Conservation (phyloP, 2,113 vertebrate genomes). For the Butorides virescens region DNA sequence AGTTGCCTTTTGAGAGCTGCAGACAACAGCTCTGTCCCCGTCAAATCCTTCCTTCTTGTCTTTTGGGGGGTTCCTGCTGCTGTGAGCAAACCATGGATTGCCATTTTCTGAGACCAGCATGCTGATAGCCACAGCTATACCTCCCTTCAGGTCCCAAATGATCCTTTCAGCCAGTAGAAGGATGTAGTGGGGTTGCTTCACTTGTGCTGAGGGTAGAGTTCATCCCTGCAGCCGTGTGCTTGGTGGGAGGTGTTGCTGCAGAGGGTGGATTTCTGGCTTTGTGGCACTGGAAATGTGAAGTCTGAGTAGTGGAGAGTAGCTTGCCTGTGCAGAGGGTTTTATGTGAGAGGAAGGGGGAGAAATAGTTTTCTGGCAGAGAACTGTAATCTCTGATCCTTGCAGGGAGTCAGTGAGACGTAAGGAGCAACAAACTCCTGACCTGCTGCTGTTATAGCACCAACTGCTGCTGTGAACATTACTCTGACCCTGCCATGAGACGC, state of each 20-base stretch:
- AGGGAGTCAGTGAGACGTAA: constrained; percentile 32
- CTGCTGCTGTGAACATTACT: not conserved
- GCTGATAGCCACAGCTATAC: not conserved
- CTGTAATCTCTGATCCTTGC: not conserved
- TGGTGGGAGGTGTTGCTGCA: not conserved
- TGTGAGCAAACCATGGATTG: not conserved
- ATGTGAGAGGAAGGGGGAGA: not conserved
- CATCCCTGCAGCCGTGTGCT: not conserved
- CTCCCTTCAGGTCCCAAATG: not conserved
- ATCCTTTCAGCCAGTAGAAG: not conserved
- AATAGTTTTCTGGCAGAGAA: not conserved
- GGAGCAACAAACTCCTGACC: constrained; percentile 44
- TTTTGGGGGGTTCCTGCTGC: not conserved
- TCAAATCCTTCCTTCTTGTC: not conserved
- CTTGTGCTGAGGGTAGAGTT: not conserved
- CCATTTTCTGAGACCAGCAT: not conserved
- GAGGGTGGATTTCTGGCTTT: not conserved
- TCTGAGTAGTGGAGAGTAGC: not conserved
- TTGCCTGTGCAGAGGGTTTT: not conserved
- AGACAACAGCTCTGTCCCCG: not conserved
- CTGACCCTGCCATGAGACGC: not conserved
- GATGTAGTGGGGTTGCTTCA: not conserved
- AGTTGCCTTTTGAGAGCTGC: not conserved
- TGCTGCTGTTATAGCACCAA: not conserved
- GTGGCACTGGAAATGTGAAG: not conserved